A percentile compares a stretch with the other conserved stretches of the same genome.
These are phyloP conservation scores for Coptodon bakossiorum DNA, from an alignment of 2,113 vertebrate species.

Conservation along the genomic window DNA sequence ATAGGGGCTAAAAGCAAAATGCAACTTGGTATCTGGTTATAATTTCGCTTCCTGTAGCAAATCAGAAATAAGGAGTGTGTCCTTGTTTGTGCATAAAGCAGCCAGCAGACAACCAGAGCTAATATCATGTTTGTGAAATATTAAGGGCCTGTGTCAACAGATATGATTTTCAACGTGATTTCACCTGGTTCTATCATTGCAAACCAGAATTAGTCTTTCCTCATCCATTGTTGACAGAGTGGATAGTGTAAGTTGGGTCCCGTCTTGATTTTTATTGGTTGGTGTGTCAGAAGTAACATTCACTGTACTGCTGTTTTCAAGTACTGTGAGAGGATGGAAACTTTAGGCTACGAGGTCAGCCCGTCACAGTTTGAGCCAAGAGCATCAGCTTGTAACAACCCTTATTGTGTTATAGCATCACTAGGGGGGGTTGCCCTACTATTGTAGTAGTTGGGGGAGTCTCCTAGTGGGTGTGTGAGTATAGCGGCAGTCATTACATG, in stretches of 20 bases:
- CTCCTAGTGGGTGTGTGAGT: too few species aligned
- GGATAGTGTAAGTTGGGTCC: not conserved
- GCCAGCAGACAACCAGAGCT: not conserved
- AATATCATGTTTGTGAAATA: not conserved
- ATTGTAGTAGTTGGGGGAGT: too few species aligned
- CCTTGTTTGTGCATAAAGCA: not conserved
- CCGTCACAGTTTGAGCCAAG: too few species aligned
- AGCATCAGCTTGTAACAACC: too few species aligned
- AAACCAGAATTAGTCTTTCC: not conserved
- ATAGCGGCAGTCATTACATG: too few species aligned
- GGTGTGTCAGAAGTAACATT: not conserved
- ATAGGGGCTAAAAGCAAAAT: not conserved
- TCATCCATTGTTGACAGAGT: not conserved
- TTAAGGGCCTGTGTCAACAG: not conserved
- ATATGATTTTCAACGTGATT: not conserved
- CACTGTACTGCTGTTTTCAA: not conserved
- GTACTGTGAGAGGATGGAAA: too few species aligned
- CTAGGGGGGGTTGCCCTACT: too few species aligned
- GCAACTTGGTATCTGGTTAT: not conserved
- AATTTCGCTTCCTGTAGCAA: not conserved
- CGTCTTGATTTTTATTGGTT: not conserved
- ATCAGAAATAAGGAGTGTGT: not conserved
- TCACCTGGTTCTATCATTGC: not conserved
- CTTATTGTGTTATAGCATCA: too few species aligned
- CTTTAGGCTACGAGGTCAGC: too few species aligned